Conservation (phyloP, 2,113 vertebrate species). For the Dermatemys mawii region DNA sequence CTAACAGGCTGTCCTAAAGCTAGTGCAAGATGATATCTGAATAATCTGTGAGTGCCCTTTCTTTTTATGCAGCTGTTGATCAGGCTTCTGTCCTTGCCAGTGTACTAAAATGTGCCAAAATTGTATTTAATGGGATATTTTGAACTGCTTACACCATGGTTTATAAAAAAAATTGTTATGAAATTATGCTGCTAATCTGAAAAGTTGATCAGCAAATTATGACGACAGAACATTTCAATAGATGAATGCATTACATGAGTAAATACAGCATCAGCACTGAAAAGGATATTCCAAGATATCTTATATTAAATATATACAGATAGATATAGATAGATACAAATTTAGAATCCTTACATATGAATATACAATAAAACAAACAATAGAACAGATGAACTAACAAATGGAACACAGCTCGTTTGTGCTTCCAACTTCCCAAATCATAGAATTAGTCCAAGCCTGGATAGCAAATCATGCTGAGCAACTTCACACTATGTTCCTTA, state of each 20-base stretch:
- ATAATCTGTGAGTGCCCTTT: conserved; percentile 70
- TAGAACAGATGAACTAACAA: conserved; percentile 56
- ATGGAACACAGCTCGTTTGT: conserved; percentile 9
- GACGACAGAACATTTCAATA: not conserved
- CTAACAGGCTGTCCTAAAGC: conserved; percentile 77
- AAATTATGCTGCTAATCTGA: not conserved
- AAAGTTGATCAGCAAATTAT: conserved; percentile 14
- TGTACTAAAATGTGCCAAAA: conserved; percentile 63
- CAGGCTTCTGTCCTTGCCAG: conserved; percentile 56
- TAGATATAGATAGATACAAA: not conserved
- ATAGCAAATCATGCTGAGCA: conserved; percentile 48
- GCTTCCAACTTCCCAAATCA: conserved; percentile 36
- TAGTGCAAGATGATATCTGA: conserved; percentile 79
- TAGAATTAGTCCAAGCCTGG: conserved; percentile 34
- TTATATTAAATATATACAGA: conserved; percentile 45
- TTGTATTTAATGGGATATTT: not conserved
- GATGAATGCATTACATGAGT: not conserved
- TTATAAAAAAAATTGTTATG: not conserved
- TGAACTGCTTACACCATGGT: conserved; percentile 12
- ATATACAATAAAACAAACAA: conserved; percentile 51
- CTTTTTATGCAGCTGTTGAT: conserved; percentile 63
- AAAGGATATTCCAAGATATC: conserved; percentile 75
- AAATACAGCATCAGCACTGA: not conserved
- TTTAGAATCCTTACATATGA: conserved; percentile 26
- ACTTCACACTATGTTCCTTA: conserved; percentile 24